A percentile compares a stretch with the other conserved stretches of the same genome.
Evolutionary conservation across 1,140 invertebrate species (phyloP).

Genomic region (Tetramorium alpestre): DNA sequence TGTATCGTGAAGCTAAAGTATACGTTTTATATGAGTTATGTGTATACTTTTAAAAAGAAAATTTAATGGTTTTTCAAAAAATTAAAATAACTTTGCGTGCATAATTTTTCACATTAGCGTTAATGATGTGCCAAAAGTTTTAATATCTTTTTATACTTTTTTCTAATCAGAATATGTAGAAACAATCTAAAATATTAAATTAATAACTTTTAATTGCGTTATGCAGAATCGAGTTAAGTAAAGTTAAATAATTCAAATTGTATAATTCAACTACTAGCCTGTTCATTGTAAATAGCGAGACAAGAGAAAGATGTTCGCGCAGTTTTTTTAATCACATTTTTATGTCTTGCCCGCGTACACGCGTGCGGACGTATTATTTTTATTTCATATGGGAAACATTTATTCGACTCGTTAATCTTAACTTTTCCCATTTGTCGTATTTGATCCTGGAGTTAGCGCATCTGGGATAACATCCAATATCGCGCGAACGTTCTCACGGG

Average conservation of each 20-base stretch:
- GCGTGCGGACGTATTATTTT: neutral
- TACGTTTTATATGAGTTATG: neutral
- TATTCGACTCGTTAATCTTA: slow-evolving; percentile 53
- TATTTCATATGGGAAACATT: slow-evolving; percentile 43
- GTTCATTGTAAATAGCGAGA: neutral
- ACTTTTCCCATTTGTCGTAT: slow-evolving; percentile 61
- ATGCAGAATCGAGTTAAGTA: too few species aligned
- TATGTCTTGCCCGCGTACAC: neutral
- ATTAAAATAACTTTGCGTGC: neutral
- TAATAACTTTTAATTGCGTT: neutral
- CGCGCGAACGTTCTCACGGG: slow-evolving; percentile 47
- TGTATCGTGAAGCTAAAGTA: neutral
- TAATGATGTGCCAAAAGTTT: neutral
- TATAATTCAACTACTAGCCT: neutral
- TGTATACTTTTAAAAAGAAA: neutral
- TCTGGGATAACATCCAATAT: slow-evolving; percentile 63
- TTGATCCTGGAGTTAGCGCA: slow-evolving; percentile 50
- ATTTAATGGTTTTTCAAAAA: neutral
- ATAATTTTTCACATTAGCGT: neutral
- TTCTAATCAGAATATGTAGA: neutral
- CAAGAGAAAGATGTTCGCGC: neutral
- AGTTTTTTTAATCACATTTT: neutral
- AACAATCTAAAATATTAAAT: neutral
- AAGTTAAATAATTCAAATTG: too few species aligned
- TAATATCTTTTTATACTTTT: neutral